Conservation (phyloP, 2,113 vertebrate species). For the Dicentrarchus labrax region DNA sequence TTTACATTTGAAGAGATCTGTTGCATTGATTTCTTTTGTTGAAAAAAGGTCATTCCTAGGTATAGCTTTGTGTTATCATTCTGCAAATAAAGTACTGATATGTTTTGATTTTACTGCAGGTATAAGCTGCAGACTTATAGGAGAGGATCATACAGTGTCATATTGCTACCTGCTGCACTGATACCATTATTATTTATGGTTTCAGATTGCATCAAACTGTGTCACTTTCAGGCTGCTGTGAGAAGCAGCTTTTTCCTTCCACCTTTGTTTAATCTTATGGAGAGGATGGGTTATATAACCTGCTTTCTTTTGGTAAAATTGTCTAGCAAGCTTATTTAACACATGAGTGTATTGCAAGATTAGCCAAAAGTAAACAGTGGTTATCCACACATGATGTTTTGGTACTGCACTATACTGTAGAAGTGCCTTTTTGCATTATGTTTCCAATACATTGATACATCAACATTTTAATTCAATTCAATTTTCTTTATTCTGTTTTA, state of each 20-base stretch:
- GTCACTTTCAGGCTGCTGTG: neutral
- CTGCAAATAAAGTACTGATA: neutral
- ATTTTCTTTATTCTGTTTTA: too few species aligned
- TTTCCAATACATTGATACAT: slow-evolving; percentile 7
- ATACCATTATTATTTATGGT: neutral
- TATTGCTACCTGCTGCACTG: slow-evolving; percentile 13
- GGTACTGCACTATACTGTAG: neutral
- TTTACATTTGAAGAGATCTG: neutral
- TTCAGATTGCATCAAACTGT: slow-evolving; percentile 25
- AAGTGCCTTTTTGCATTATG: slow-evolving; percentile 3
- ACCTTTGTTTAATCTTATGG: neutral
- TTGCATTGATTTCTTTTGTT: neutral
- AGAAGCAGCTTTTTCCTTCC: neutral
- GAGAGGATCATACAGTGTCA: neutral
- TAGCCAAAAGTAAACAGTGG: neutral
- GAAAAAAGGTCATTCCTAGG: neutral
- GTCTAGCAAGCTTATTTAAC: neutral
- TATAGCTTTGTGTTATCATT: neutral
- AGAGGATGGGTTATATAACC: neutral
- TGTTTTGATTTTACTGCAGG: slow-evolving; percentile 1
- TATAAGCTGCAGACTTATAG: neutral
- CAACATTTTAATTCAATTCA: neutral
- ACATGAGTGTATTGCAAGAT: neutral
- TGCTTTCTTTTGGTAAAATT: neutral
- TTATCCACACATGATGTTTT: neutral